Evolutionary conservation across 2,888 invertebrate species (phyloP), one percentile per base, ranked within the genome.

Genomic region (Melolontha melolontha): DNA sequence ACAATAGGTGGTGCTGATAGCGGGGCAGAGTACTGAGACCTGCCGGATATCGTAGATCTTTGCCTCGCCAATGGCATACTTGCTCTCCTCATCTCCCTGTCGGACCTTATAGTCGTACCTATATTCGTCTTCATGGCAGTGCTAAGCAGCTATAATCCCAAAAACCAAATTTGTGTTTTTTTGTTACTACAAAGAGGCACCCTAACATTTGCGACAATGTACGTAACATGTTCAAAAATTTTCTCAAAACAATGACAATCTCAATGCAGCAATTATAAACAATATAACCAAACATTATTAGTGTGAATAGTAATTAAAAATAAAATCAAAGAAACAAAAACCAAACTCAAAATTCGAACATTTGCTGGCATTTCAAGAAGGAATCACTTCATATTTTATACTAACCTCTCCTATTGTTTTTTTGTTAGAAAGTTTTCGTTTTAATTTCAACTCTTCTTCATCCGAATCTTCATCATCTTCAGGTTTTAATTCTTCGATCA

Each of bases 81-180:
- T 55, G 76, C 74, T 67, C 81, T 78, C 65, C 81, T 75, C 54
- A 77, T 7, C 12, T 73, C 75, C 59, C 71, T 71, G 50, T 74
- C 72, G 14, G 77, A 74, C 42, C 78, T 76, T 78, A 87, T 81
- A 68, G 86, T 86, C 75, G 84, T 84, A 75, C 84, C 84, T 83
- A 92, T 86, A 84, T 92, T 91, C 79, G 91, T 91, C 89, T 92
- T 92, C 87, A 93, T 86, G 76, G 90, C 90, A 80, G 90, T 88
- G 82, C 90, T 89, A 86, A 94, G 87, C 83, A 94, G 87, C 92
- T 94, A 88, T 70, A 79, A 77, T 51, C 47, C 55, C 64, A 68
- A 64, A 59, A 67, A 62, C 59, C 59, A 62, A 57, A 59, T 62
- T 44, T 62, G 59, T 62, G 59, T 62, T 34, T 62, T 16, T 42